Evolutionary conservation across 2,888 invertebrate species (phyloP).

Genomic region (Phalera bucephala): DNA sequence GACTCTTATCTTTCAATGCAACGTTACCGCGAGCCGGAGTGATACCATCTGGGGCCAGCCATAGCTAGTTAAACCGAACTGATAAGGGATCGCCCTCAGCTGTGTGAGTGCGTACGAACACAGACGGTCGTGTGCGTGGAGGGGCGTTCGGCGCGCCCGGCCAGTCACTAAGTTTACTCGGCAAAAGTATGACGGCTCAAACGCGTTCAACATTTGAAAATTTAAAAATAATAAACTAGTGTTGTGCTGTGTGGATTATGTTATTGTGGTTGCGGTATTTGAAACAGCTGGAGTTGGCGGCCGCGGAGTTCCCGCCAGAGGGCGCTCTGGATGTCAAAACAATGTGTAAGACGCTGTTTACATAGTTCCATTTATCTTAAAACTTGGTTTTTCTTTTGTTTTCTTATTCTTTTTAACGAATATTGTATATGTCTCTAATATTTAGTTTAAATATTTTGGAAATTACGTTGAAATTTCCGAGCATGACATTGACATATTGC

Average conservation of each 20-base stretch:
- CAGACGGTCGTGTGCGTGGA: conserved; percentile 54
- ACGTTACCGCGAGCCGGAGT: conserved; percentile 79
- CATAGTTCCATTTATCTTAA: conserved; percentile 35
- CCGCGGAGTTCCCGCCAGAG: conserved; percentile 60
- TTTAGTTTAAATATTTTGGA: no score
- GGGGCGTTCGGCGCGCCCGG: conserved; percentile 59
- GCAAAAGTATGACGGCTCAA: conserved; percentile 77
- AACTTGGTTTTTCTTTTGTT: conserved; percentile 15
- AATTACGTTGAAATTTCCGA: no score
- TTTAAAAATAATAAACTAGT: conserved; percentile 36
- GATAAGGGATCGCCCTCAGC: conserved; percentile 71
- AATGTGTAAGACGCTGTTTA: conserved; percentile 66
- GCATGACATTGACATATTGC: no score
- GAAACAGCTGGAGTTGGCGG: conserved; percentile 74
- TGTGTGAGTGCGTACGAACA: conserved; percentile 55
- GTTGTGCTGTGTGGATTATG: conserved; percentile 61
- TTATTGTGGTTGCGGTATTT: conserved; percentile 77
- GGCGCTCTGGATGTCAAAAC: conserved; percentile 73
- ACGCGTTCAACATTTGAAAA: conserved; percentile 34
- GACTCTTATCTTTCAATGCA: conserved; percentile 83
- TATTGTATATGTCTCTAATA: no score
- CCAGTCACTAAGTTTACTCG: conserved; percentile 80
- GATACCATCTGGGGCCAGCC: conserved; percentile 80
- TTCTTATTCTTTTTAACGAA: conserved; percentile 23
- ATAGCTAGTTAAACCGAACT: conserved; percentile 80